These are phyloP conservation scores for Monopis laevigella DNA, from an alignment of 2,888 invertebrate species.

Conservation along the genomic window DNA sequence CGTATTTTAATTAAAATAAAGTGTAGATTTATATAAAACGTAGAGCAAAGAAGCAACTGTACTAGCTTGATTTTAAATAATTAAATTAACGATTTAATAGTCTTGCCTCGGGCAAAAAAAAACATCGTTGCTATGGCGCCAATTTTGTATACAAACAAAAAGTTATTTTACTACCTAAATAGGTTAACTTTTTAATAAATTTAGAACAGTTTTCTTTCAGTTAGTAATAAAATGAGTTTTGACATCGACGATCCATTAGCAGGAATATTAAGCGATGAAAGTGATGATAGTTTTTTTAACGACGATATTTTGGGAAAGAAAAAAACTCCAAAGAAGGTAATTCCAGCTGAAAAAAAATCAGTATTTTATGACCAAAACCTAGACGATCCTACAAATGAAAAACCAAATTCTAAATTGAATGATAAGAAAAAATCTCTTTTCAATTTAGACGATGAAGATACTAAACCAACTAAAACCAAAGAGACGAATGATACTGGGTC, in stretches of 20 bases:
- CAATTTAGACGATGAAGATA: constrained; percentile 28
- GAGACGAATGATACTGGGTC: constrained; percentile 18
- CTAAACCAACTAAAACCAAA: constrained; percentile 29
- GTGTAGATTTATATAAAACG: no score
- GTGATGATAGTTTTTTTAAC: constrained; percentile 78
- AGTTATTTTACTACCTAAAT: neutral
- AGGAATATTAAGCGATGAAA: constrained; percentile 73
- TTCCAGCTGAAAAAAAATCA: constrained; percentile 41
- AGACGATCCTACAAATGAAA: constrained; percentile 28
- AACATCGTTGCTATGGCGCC: no score
- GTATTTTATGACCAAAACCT: constrained; percentile 56
- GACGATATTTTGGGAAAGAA: constrained; percentile 63
- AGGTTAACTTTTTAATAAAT: neutral
- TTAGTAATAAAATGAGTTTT: constrained; percentile 51
- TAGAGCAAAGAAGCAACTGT: no score
- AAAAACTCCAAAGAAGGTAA: constrained; percentile 38
- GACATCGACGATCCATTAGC: constrained; percentile 72
- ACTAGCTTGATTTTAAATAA: no score
- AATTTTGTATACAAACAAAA: neutral
- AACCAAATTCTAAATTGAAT: constrained; percentile 21
- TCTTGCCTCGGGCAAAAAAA: no score
- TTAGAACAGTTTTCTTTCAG: neutral
- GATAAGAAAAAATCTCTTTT: constrained; percentile 30
- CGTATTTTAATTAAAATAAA: no score
- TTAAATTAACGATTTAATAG: no score